Base-by-base conservation (phyloP, 2,797 vertebrate genomes). In the Muscicapa comitata region DNA sequence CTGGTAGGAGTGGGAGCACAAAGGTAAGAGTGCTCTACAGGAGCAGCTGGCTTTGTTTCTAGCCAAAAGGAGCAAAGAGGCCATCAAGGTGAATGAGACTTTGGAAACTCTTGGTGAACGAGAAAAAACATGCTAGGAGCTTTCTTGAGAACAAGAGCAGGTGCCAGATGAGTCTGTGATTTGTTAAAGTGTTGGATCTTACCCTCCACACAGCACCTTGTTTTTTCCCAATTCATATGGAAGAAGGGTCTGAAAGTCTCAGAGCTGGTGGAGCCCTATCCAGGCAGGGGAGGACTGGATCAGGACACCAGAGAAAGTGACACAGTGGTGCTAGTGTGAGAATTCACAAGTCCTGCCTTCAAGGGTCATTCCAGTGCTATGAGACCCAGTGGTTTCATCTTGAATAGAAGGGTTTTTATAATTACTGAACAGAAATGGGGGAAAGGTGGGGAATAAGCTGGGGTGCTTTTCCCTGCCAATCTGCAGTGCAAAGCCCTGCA, bases 131-230 rank as follows among this genome's bases (percentile, higher is more conserved):
- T 53, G 10, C 21, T 51, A 55, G 45, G 37, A 86, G 28, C 10
- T 94, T 75, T 76, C 17, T 25, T 57, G 89, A 78, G 42, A 89
- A 38, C 11, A 80, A 76, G 7, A 50, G 26, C 29, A 72, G 55
- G 23, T 37, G 42, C 18, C 16, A 54, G 70, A 66, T 37, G 47
- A 25, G 8, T 43, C 40, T 62, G 48, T 48, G 29, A 18, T 75
- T 81, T 78, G 33, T 75, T 81, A 61, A 53, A 24, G 45, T 9
- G 5, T 31, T 82, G n/a, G 11, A 17, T 55, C n/a, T 58, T 50
- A 61, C 1, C 11, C 4, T 3, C 14, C 1, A 7, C 1, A 3
- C 0, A 1, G 65, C 20, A 5, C 17, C 19, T 79, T 68, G 9
- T 8, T 63, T 11, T 70, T 29, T 55, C 16, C 6, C 0, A 0